These are phyloP conservation scores for Seriola dumerili DNA, from an alignment of 2,113 vertebrate genomes.

Conservation along the genomic window DNA sequence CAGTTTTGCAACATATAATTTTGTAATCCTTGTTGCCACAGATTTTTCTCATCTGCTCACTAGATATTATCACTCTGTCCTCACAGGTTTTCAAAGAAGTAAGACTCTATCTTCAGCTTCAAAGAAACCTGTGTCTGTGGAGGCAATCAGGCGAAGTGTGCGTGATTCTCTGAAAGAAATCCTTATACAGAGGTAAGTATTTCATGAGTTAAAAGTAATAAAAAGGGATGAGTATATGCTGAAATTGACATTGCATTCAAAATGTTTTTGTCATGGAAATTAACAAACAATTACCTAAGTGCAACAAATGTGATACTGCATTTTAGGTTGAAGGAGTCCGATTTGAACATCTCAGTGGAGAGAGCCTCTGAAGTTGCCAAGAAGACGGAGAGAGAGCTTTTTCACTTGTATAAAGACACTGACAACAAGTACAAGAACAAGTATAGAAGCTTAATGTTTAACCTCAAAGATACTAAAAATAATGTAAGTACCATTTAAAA, in stretches of 20 bases:
- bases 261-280: neutral
- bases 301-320: neutral
- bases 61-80: constrained; percentile 58
- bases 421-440: constrained; percentile 99
- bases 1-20: neutral
- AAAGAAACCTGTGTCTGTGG: constrained; percentile 93
- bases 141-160: constrained; percentile 95
- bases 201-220: neutral
- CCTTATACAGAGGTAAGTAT: constrained; percentile 91
- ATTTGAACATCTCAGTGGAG: constrained; percentile 91
- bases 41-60: constrained; percentile 6
- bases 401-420: constrained; percentile 96
- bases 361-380: constrained; percentile 93
- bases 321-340: constrained; percentile 92
- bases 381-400: constrained; percentile 95
- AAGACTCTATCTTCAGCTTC: constrained; percentile 84
- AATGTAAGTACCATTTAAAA: constrained; percentile 86
- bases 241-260: neutral
- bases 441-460: constrained; percentile 98
- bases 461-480: constrained; percentile 98
- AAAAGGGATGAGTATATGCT: neutral
- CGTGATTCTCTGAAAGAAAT: constrained; percentile 96
- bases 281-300: neutral
- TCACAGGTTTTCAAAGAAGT: constrained; percentile 87
- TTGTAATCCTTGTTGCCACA: neutral